Conservation (phyloP, 2,113 vertebrate genomes). For the Ophthalmolycus amberensis region DNA sequence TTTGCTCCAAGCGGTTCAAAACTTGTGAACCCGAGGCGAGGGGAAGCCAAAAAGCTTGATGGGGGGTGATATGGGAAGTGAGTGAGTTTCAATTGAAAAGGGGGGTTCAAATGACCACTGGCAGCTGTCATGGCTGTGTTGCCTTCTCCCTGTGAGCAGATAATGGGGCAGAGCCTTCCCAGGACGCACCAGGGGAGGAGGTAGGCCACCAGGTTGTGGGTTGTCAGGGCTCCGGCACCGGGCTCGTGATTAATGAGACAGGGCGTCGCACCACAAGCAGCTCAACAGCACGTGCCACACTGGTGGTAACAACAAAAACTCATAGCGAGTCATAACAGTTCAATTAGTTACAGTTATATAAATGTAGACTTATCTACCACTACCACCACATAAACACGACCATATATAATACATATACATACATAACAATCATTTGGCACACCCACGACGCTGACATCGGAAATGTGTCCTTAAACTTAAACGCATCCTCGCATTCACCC, state of each 20-base stretch:
- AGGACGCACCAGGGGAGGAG: constrained; percentile 51
- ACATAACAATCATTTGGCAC: constrained; percentile 17
- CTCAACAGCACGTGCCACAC: constrained; percentile 61
- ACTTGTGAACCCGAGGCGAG: constrained; percentile 70
- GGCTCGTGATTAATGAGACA: constrained; percentile 81
- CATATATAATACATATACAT: neutral
- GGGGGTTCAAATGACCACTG: constrained; percentile 60
- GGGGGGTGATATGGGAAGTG: constrained; percentile 38
- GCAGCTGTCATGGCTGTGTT: constrained; percentile 71
- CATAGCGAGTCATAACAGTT: constrained; percentile 28
- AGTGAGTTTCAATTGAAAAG: constrained; percentile 33
- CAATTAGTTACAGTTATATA: constrained; percentile 5
- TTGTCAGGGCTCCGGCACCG: constrained; percentile 72
- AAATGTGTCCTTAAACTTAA: constrained; percentile 14
- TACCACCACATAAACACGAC: neutral
- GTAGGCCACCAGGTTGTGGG: constrained; percentile 76
- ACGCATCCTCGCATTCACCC: constrained; percentile 55
- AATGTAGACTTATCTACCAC: neutral
- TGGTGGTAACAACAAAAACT: constrained; percentile 60
- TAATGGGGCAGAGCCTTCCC: constrained; percentile 59
- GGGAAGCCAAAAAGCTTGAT: constrained; percentile 47
- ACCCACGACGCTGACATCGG: constrained; percentile 3
- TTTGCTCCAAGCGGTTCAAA: constrained; percentile 80
- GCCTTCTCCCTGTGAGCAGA: constrained; percentile 56
- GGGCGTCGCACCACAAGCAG: constrained; percentile 62